Base-by-base conservation (phyloP, 2,113 vertebrate genomes). In the Elephantulus edwardii region DNA sequence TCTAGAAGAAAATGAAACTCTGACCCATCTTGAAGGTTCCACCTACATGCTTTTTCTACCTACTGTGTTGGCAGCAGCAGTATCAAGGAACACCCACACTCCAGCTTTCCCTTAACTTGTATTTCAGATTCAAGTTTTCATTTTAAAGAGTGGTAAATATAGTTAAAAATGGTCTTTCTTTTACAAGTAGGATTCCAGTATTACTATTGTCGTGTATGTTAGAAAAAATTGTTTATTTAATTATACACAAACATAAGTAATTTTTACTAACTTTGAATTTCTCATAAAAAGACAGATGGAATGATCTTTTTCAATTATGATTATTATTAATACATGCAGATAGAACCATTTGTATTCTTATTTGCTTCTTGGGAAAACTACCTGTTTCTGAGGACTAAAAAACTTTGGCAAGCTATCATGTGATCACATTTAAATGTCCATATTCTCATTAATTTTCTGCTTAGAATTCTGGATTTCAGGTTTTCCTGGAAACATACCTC, bases 361-460 rank as follows among this genome's bases (percentile, higher is more conserved):
- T 87, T 93, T 92, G 44, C 71, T 92, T 30, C 20, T 28, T 79
- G 75, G 46, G 64, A 52, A 91, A 91, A 80, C 2, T 26, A 94
- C 60, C 95, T 86, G 72, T 83, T 96, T 97, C 95, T 96, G 89
- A 96, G 97, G 96, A 0, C 78, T 91, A 92, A 91, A 86, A 97
- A 95, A 90, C 95, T 95, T 90, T 94, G 95, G 91, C 88, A 92
- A 95, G 96, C 48, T 88, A 85, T 92, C 95, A 95, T 96, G 89
- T 97, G 92, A 96, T 95, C 96, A 95, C 83, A 93, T 93, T 95
- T 96, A 97, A 96, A 96, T 94, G 96, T 86, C 83, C 92, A 92
- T 91, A 92, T 94, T 96, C 78, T 84, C 88, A 93, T 76, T 93
- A 87, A 95, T 91, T 97, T 96, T 75, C 83, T 81, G 93, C 93